Conservation (phyloP, 1,140 invertebrate genomes). For the Lucilia cuprina region DNA sequence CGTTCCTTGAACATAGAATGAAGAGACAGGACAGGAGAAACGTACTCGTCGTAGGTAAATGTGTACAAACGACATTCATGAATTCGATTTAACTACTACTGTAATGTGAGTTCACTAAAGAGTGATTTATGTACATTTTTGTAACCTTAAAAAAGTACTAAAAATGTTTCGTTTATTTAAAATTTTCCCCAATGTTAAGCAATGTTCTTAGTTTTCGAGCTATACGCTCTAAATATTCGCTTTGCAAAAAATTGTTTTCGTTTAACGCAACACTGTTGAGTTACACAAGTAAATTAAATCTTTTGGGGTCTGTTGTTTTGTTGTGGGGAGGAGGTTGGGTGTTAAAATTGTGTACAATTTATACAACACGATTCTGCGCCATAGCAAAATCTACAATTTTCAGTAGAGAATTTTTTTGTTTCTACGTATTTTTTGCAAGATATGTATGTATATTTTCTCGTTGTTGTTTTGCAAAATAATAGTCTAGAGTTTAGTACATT, state of each 20-base stretch:
- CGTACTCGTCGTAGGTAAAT: not conserved
- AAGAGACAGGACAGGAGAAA: not conserved
- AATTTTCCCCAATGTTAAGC: too few relatives aligned
- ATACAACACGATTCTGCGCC: conserved; percentile 19
- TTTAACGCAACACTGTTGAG: not conserved
- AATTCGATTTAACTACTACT: not conserved
- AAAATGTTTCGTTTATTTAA: too few relatives aligned
- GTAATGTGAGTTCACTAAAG: too few relatives aligned
- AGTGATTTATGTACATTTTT: too few relatives aligned
- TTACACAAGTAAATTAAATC: not conserved
- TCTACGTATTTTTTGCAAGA: not conserved
- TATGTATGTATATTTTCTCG: not conserved
- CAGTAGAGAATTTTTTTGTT: not conserved
- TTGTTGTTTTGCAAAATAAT: not conserved
- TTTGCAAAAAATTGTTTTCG: not conserved
- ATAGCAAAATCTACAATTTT: not conserved
- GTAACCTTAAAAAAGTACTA: too few relatives aligned
- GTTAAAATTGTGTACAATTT: conserved; percentile 27
- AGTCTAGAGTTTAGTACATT: not conserved
- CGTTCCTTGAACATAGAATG: too few relatives aligned
- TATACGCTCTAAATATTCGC: too few relatives aligned
- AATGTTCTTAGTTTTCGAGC: too few relatives aligned
- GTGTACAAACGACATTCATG: not conserved
- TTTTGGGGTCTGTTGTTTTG: not conserved
- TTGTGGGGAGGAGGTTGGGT: conserved; percentile 14